phyloP scores from a whole-genome alignment of 2,113 vertebrate genomes.

The Sigmodon hispidus region DNA sequence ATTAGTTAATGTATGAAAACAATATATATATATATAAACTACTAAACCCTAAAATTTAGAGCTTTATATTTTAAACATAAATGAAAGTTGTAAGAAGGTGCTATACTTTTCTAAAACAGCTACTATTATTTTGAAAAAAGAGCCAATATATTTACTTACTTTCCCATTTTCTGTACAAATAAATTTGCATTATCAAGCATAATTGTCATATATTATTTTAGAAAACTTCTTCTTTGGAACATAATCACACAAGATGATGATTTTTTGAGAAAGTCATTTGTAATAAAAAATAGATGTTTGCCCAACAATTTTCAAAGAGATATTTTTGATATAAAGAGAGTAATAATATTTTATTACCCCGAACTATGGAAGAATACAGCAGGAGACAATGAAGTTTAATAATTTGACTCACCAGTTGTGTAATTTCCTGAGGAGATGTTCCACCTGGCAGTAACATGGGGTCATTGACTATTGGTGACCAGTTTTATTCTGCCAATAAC shows the following conservation, averaged over 20 bases:
- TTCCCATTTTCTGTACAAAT: neutral
- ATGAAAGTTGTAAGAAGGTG: neutral
- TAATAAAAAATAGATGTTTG: neutral
- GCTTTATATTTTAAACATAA: neutral
- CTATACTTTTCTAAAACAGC: neutral
- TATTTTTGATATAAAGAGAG: neutral
- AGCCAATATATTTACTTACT: neutral
- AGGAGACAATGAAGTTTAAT: too few species aligned
- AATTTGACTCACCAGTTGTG: too few species aligned
- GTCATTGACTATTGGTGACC: too few species aligned
- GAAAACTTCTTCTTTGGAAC: neutral
- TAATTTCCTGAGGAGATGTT: too few species aligned
- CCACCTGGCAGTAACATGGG: too few species aligned
- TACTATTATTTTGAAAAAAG: neutral
- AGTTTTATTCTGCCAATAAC: too few species aligned
- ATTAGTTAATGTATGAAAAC: neutral
- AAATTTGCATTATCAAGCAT: neutral
- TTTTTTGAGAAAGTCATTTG: neutral
- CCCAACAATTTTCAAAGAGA: neutral
- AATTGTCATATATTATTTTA: neutral
- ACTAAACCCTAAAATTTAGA: neutral
- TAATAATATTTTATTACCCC: neutral
- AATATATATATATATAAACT: neutral
- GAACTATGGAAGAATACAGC: too few species aligned
- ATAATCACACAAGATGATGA: neutral